phyloP scores from a whole-genome alignment of 2,888 invertebrate species.

The Limenitis camilla region DNA sequence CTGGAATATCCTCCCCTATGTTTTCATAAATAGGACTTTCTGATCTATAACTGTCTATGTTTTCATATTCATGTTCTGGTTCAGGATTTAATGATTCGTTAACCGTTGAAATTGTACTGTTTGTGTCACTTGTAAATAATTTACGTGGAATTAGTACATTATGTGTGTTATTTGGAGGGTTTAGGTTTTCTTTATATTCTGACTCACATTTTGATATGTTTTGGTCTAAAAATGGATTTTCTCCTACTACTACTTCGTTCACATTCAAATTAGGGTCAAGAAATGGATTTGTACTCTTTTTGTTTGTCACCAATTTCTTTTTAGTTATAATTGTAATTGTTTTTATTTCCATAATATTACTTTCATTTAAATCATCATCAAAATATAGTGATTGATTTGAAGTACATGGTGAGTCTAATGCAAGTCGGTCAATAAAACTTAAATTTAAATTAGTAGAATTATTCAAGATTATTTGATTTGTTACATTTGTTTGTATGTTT shows the following conservation, averaged over 20 bases:
- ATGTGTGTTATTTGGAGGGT: conserved; percentile 29
- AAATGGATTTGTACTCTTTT: conserved; percentile 63
- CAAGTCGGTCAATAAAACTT: conserved; percentile 66
- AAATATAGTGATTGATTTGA: conserved; percentile 60
- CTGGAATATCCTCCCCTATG: conserved; percentile 40
- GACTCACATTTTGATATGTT: conserved; percentile 37
- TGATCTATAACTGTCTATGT: conserved; percentile 50
- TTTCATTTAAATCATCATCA: conserved; percentile 69
- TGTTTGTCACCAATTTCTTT: conserved; percentile 44
- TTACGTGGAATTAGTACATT: conserved; percentile 50
- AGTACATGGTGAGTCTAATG: conserved; percentile 52
- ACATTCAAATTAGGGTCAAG: conserved; percentile 47
- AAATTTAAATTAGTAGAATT: conserved; percentile 54
- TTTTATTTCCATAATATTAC: conserved; percentile 72
- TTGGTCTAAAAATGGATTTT: conserved; percentile 52
- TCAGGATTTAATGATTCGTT: conserved; percentile 49
- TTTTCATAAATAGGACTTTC: conserved; percentile 64
- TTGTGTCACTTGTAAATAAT: conserved; percentile 53
- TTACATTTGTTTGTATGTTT: conserved; percentile 50
- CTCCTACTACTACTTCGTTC: conserved; percentile 24
- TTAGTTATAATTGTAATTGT: conserved; percentile 67
- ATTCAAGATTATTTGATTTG: conserved; percentile 54
- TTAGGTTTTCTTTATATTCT: conserved; percentile 47
- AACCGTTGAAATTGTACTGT: conserved; percentile 63
- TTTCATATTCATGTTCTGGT: conserved; percentile 52